Percentiles rank a stretch among this genome's conserved stretches.
Conservation (phyloP, 1,140 invertebrate genomes). For the Heliconius himera region DNA sequence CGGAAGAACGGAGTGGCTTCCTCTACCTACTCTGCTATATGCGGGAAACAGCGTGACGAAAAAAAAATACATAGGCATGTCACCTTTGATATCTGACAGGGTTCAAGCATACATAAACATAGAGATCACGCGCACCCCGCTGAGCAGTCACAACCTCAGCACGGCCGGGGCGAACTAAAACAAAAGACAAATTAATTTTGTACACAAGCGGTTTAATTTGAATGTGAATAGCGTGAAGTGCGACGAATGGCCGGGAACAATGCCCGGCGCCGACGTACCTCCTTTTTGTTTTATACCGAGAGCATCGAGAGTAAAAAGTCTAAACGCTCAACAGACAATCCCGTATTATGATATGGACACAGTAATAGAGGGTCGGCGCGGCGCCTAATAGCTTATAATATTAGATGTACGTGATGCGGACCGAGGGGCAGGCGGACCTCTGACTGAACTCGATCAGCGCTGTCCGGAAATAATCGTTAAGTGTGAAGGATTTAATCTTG, state of each 20-base stretch:
- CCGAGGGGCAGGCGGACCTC: constrained; percentile 45
- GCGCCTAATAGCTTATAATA: constrained; percentile 80
- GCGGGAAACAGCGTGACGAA: no score
- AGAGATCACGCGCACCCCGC: constrained; percentile 53
- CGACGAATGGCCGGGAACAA: constrained; percentile 81
- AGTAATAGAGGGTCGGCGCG: constrained; percentile 76
- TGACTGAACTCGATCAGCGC: constrained; percentile 45
- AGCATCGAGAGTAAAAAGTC: constrained; percentile 70
- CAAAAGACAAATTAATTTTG: constrained; percentile 82
- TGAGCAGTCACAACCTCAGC: constrained; percentile 68
- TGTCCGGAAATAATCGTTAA: constrained; percentile 72
- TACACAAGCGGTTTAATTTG: constrained; percentile 81
- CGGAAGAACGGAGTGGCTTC: no score
- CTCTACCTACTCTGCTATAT: no score
- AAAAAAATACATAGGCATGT: not conserved
- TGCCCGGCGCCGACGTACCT: constrained; percentile 74
- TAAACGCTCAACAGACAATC: constrained; percentile 75
- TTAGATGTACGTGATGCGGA: constrained; percentile 75
- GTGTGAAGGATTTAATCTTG: constrained; percentile 61
- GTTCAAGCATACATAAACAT: not conserved
- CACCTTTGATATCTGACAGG: not conserved
- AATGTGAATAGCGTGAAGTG: constrained; percentile 81
- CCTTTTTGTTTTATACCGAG: constrained; percentile 74
- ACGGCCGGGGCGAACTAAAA: constrained; percentile 64
- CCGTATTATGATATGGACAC: constrained; percentile 80